phyloP scores from a whole-genome alignment of 2,113 vertebrate genomes.

The Podiceps cristatus region DNA sequence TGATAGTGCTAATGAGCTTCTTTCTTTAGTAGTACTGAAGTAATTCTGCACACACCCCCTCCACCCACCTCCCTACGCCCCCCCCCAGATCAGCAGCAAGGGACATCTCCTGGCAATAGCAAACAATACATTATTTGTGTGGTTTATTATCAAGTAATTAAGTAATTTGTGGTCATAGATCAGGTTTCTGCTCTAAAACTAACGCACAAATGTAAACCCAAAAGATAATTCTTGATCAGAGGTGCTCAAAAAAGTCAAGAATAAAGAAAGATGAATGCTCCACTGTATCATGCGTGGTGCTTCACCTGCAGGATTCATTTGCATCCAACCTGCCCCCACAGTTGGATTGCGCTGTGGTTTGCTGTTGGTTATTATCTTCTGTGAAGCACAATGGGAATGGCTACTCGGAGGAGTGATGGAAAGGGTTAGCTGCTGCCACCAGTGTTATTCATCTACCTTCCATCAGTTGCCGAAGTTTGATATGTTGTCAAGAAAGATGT shows the following conservation, averaged over 20 bases:
- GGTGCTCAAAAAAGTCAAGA: neutral
- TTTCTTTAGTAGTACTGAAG: neutral
- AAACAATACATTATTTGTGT: neutral
- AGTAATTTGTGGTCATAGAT: neutral
- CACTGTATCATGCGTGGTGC: neutral
- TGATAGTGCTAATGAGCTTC: neutral
- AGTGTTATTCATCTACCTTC: neutral
- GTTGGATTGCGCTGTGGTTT: neutral
- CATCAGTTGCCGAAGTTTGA: neutral
- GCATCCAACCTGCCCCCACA: neutral
- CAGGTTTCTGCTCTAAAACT: neutral
- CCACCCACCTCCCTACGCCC: rapidly evolving
- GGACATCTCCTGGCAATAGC: neutral
- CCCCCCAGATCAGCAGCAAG: neutral
- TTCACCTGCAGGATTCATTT: neutral
- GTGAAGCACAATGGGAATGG: neutral
- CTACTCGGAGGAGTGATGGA: neutral
- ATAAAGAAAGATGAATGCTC: neutral
- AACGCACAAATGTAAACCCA: neutral
- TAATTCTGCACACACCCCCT: neutral
- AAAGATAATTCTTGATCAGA: neutral
- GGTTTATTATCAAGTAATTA: neutral
- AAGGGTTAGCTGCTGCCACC: neutral
- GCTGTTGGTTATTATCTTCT: neutral
- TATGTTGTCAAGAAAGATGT: neutral